Evolutionary conservation across 1,140 invertebrate genomes (phyloP).

Genomic region (Asobara japonica): DNA sequence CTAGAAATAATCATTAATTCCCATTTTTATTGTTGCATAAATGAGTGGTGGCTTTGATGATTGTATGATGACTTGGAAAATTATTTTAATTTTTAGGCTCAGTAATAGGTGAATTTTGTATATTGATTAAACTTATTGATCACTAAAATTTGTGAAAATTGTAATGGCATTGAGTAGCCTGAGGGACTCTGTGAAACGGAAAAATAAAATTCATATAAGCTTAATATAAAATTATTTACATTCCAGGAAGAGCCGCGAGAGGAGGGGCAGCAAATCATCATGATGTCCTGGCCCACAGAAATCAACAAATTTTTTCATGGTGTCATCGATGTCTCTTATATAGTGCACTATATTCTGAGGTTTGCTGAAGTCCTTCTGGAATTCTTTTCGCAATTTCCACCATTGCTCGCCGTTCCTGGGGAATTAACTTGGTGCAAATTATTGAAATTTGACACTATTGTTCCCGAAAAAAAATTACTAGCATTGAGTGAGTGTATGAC

Average conservation of each 20-base stretch:
- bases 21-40: background rate
- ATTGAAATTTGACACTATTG: too few species aligned
- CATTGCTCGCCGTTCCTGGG: constrained; percentile 86
- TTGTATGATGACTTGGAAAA: constrained; percentile 22
- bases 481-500: too few species aligned
- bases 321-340: constrained; percentile 70
- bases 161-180: too few species aligned
- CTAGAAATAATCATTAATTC: constrained; percentile 65
- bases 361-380: constrained; percentile 83
- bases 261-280: constrained; percentile 74
- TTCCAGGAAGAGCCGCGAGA: constrained; percentile 83
- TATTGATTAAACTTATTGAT: constrained; percentile 2
- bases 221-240: constrained; percentile 69
- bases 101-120: too few species aligned
- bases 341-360: constrained; percentile 76
- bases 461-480: too few species aligned
- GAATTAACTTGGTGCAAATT: too few species aligned
- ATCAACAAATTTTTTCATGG: constrained; percentile 75
- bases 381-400: constrained; percentile 79
- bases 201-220: too few species aligned
- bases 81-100: too few species aligned
- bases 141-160: too few species aligned
- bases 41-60: background rate
- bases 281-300: constrained; percentile 50
- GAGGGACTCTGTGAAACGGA: too few species aligned